These are phyloP conservation scores for Microctonus hyperodae DNA, from an alignment of 2,888 invertebrate species.

Conservation along the genomic window DNA sequence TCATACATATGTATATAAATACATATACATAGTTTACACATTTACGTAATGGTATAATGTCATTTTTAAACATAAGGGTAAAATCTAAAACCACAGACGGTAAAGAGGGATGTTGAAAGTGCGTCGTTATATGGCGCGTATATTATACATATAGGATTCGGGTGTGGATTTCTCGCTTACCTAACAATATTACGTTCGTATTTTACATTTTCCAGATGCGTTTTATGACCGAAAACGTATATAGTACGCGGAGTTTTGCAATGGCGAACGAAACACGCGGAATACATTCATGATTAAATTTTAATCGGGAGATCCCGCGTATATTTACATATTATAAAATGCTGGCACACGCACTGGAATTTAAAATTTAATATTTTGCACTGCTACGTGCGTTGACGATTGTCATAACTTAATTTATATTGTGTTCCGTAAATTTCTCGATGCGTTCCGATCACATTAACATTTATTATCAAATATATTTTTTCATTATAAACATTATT, in stretches of 20 bases:
- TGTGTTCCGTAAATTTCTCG: neutral
- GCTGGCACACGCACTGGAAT: slow-evolving; percentile 38
- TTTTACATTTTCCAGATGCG: slow-evolving; percentile 45
- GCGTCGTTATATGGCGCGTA: neutral
- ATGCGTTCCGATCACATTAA: neutral
- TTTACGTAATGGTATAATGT: slow-evolving; percentile 8
- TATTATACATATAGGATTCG: neutral
- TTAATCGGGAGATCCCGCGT: slow-evolving; percentile 42
- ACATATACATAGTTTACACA: neutral
- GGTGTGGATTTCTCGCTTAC: slow-evolving; percentile 21
- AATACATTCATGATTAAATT: slow-evolving; percentile 39
- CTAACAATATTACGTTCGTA: slow-evolving; percentile 44
- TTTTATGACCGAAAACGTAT: slow-evolving; percentile 39
- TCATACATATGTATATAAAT: neutral
- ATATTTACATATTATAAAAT: slow-evolving; percentile 45
- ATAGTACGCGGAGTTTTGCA: slow-evolving; percentile 36
- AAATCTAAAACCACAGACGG: slow-evolving; percentile 15
- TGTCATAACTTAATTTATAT: neutral
- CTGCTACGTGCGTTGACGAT: neutral
- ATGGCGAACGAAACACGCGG: slow-evolving; percentile 11
- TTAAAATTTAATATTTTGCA: slow-evolving; percentile 26
- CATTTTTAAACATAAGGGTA: slow-evolving; percentile 15
- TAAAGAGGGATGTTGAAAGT: slow-evolving; percentile 2
- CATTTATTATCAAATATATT: neutral
- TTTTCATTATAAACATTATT: neutral